A percentile compares a stretch with the other conserved stretches of the same genome.
phyloP scores from a whole-genome alignment of 1,140 invertebrate species.

The Cotesia chilonis region DNA sequence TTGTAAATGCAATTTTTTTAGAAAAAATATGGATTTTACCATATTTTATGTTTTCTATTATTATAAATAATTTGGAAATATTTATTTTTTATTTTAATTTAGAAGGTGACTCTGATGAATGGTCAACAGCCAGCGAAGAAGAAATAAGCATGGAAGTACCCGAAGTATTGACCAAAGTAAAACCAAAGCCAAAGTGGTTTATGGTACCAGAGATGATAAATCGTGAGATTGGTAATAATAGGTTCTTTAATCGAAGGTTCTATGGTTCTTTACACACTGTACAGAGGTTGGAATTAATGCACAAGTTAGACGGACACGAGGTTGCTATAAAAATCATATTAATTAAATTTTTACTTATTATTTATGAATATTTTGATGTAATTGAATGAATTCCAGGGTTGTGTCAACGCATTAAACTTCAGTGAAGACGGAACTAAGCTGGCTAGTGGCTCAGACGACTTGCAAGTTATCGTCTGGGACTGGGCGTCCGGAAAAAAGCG shows the following conservation, averaged over 20 bases:
- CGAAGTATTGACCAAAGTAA: constrained; percentile 68
- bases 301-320: constrained; percentile 80
- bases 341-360: constrained; percentile 9
- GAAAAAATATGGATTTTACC: no score
- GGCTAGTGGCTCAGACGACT: constrained; percentile 91
- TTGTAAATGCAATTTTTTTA: no score
- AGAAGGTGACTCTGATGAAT: constrained; percentile 50
- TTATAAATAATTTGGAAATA: no score
- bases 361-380: constrained; percentile 5
- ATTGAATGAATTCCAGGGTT: constrained; percentile 68
- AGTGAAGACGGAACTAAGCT: constrained; percentile 81
- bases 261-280: constrained; percentile 85
- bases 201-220: constrained; percentile 70
- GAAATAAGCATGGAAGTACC: constrained; percentile 62
- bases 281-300: constrained; percentile 81
- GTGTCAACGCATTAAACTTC: constrained; percentile 93
- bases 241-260: constrained; percentile 75
- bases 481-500: constrained; percentile 79
- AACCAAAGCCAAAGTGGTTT: constrained; percentile 76
- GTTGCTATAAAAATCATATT: constrained; percentile 42
- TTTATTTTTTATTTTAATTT: constrained; percentile 7
- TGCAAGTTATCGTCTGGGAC: constrained; percentile 87
- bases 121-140: constrained; percentile 53
- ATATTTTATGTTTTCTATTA: no score
- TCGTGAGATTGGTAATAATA: constrained; percentile 70